These are phyloP conservation scores for Morus bassanus DNA, from an alignment of 2,797 vertebrate species.

Conservation along the genomic window DNA sequence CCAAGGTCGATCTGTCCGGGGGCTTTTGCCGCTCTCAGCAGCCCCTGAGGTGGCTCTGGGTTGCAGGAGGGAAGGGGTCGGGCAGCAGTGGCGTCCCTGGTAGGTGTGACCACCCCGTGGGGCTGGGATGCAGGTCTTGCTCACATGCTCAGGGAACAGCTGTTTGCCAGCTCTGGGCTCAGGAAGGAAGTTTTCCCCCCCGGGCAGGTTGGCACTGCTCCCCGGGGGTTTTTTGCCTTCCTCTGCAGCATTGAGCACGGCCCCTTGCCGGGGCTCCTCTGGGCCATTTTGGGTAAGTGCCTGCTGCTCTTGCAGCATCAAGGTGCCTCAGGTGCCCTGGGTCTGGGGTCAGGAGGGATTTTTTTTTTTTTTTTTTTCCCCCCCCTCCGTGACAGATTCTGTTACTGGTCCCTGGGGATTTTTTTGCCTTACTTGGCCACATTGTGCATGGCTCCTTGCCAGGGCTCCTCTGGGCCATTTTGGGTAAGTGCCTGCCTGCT, in stretches of 20 bases:
- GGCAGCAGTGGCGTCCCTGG: neutral
- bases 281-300: neutral
- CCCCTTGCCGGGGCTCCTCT: neutral
- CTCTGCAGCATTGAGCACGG: rapidly evolving
- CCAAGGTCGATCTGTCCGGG: too few species aligned
- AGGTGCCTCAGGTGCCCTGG: neutral
- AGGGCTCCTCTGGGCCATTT: neutral
- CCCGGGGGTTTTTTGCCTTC: rapidly evolving
- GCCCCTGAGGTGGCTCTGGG: too few species aligned
- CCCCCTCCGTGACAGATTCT: too few species aligned
- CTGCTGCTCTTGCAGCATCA: neutral
- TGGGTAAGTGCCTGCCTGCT: neutral
- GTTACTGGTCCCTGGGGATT: too few species aligned
- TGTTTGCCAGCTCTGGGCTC: too few species aligned
- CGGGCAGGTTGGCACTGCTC: neutral
- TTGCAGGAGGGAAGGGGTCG: too few species aligned
- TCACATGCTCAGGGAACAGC: too few species aligned
- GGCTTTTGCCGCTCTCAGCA: too few species aligned
- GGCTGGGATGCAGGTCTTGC: too few species aligned
- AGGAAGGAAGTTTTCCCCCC: too few species aligned
- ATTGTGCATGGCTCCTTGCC: neutral
- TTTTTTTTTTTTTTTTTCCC: neutral
- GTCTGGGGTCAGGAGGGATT: neutral
- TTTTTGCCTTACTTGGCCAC: neutral
- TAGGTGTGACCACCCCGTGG: too few species aligned